Evolutionary conservation across 2,888 invertebrate genomes (phyloP), one percentile per base, ranked within the genome.

Genomic region (Silvanus unidentatus): DNA sequence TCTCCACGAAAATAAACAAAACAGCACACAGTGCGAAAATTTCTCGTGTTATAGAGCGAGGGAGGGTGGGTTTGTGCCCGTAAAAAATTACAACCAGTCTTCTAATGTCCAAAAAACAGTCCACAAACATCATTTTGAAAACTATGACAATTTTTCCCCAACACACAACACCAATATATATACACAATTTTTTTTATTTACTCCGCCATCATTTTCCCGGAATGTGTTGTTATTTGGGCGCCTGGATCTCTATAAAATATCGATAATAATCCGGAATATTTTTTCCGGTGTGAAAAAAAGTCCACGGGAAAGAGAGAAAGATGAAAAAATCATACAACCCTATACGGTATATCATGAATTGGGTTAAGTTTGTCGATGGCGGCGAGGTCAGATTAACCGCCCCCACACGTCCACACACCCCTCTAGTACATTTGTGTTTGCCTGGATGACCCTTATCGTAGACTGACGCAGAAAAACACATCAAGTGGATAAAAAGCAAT

Each of bases 401-500:
- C 44, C 49, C 55, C 45, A 44, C 45, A 36, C 43, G 22, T 22
- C 22, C 22, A 22, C 3, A 3, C 22, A 22, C 22, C 22, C 22
- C 22, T 40, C 28, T 50, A 43, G 43, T 46, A 45, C 50, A 45
- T 53, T 52, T 54, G 54, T 56, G 55, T 53, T 55, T 55, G 57
- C 60, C 59, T 60, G 61, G 59, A 64, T 63, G 63, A 59, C 63
- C 62, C 63, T 64, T 62, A 63, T 65, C 60, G 59, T 53, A 56
- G 60, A 59, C 59, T 59, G 61, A 55, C 60, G 62, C 60, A 63
- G 63, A 62, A 65, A 65, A 65, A 64, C 64, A 65, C 62, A 61
- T 64, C 65, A 60, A 64, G 64, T 62, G 64, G 64, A 64, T 64
- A 64, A 65, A 64, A 65, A 64, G 64, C 60, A 60, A 63, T 63